Evolutionary conservation across 1,140 invertebrate genomes (phyloP).

Genomic region (Drosophila willistoni): DNA sequence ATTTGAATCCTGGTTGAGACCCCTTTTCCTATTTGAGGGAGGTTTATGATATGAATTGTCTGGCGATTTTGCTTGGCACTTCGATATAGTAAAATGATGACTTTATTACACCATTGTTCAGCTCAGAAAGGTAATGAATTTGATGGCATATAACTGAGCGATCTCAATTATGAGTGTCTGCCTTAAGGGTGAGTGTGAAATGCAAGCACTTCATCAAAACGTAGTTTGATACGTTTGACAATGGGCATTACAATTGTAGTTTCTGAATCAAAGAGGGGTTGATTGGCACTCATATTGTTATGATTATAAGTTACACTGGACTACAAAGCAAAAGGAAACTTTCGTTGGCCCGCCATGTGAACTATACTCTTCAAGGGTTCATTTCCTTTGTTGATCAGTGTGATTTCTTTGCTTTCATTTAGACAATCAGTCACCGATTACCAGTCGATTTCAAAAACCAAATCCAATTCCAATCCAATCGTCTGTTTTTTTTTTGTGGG

Average conservation of each 20-base stretch:
- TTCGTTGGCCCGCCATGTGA: too few relatives aligned
- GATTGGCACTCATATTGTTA: constrained; percentile 51
- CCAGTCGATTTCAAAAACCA: constrained; percentile 25
- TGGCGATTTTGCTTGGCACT: too few relatives aligned
- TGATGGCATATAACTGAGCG: constrained; percentile 18
- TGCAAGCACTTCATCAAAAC: constrained; percentile 56
- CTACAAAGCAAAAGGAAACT: constrained; percentile 19
- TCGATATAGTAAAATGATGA: constrained; percentile 17
- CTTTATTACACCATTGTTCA: constrained; percentile 30
- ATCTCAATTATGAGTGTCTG: constrained; percentile 5
- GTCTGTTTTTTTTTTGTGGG: constrained; percentile 26
- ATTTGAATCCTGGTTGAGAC: too few relatives aligned
- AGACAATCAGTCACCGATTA: constrained; percentile 63
- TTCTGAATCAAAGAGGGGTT: constrained; percentile 32
- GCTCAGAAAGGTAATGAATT: background rate
- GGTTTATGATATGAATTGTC: too few relatives aligned
- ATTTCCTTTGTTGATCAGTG: constrained; percentile 19
- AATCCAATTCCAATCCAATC: constrained; percentile 43
- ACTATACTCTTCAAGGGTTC: background rate
- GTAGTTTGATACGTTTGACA: constrained; percentile 47
- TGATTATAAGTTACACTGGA: constrained; percentile 36
- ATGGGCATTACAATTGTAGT: background rate
- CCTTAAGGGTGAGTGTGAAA: constrained; percentile 30
- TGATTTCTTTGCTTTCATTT: constrained; percentile 12
- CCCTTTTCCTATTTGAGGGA: too few relatives aligned